These are phyloP conservation scores for Cloeon dipterum DNA, from an alignment of 2,888 invertebrate species.

Conservation along the genomic window DNA sequence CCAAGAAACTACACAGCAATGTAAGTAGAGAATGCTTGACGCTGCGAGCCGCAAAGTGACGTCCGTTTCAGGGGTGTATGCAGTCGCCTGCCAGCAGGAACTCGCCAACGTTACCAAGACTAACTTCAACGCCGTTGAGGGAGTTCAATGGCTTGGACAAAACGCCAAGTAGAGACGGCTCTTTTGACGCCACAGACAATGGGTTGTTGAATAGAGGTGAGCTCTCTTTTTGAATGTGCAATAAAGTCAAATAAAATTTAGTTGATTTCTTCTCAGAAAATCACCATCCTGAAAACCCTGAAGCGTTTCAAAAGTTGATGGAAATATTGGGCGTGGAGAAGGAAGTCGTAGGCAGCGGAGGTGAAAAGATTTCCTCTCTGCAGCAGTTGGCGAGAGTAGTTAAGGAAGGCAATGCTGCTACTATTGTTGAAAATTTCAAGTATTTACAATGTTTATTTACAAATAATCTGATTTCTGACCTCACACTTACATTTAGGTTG, in stretches of 20 bases:
- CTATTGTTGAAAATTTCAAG: conserved; percentile 27
- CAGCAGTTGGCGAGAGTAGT: conserved; percentile 19
- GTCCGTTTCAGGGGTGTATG: conserved; percentile 13
- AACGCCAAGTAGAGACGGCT: conserved; percentile 4
- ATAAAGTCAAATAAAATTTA: too few species aligned
- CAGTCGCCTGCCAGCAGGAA: not conserved
- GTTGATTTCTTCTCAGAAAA: conserved; percentile 1
- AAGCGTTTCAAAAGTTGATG: conserved; percentile 11
- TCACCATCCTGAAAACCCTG: conserved; percentile 9
- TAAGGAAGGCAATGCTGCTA: conserved; percentile 18
- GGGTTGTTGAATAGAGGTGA: conserved; percentile 7
- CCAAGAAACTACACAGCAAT: not conserved
- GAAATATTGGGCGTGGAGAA: conserved; percentile 10
- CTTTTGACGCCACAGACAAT: conserved; percentile 7
- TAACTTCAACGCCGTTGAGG: conserved; percentile 5
- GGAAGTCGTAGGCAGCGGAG: conserved; percentile 7
- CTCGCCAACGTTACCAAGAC: conserved; percentile 10
- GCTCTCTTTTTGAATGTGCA: too few species aligned
- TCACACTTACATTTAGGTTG: too few species aligned
- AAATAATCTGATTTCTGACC: too few species aligned
- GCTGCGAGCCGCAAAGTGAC: too few species aligned
- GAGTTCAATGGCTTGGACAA: conserved; percentile 11
- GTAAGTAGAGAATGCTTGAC: not conserved
- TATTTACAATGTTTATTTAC: too few species aligned
- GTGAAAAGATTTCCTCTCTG: conserved; percentile 15